Evolutionary conservation across 2,113 vertebrate species (phyloP).

Genomic region (Pterocles orientalis): DNA sequence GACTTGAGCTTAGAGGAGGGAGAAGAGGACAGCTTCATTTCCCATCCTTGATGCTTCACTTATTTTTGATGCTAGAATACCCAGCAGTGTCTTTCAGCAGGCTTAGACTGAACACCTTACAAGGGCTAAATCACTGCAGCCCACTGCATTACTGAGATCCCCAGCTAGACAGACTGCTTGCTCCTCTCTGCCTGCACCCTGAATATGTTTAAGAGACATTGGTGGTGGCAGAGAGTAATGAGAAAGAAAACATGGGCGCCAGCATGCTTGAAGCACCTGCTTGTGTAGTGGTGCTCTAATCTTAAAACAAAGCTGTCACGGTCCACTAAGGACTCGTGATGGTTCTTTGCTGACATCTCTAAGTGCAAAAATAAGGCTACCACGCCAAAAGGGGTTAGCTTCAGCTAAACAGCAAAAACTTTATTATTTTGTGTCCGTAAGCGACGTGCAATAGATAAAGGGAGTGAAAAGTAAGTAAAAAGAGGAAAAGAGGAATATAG

Average conservation of each 20-base stretch:
- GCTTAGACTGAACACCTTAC: not conserved
- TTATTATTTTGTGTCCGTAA: no score
- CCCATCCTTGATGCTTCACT: not conserved
- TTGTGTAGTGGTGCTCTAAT: not conserved
- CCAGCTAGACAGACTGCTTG: not conserved
- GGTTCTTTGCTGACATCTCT: no score
- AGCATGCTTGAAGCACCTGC: not conserved
- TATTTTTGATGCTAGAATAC: not conserved
- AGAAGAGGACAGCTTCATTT: not conserved
- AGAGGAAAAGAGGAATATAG: no score
- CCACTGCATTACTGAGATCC: not conserved
- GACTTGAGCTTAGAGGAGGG: fast-evolving
- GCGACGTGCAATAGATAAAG: no score
- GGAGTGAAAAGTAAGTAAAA: no score
- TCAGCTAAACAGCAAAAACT: no score
- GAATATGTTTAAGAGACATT: not conserved
- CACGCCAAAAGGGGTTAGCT: no score
- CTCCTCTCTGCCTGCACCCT: not conserved
- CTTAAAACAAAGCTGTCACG: not conserved
- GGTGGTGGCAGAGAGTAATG: no score
- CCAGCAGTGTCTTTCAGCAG: not conserved
- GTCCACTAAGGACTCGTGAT: no score
- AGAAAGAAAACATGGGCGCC: not conserved
- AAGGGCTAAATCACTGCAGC: not conserved
- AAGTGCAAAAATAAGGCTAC: no score